Evolutionary conservation across 2,797 vertebrate species (phyloP).

Genomic region (Peromyscus melanophrys): DNA sequence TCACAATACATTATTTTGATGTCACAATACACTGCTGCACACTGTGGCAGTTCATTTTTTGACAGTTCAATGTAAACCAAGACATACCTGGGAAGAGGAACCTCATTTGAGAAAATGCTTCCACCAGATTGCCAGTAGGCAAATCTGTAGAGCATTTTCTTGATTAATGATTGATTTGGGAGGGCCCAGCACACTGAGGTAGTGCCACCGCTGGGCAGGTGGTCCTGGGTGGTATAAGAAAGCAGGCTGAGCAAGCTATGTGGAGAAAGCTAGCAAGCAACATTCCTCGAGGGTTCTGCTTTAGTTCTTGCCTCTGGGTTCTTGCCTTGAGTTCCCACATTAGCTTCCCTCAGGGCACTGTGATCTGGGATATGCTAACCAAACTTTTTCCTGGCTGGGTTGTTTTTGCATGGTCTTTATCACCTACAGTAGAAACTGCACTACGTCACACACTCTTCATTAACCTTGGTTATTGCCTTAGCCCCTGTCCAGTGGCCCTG

Average conservation of each 20-base stretch:
- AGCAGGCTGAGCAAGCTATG: neutral
- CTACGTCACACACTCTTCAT: neutral
- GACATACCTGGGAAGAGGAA: neutral
- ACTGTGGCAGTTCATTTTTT: neutral
- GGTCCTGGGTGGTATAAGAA: neutral
- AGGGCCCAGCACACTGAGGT: neutral
- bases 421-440: neutral
- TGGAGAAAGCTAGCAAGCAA: neutral
- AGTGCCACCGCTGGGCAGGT: neutral
- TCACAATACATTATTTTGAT: too few species aligned
- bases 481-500: neutral
- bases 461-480: neutral
- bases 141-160: neutral
- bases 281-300: neutral
- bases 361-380: neutral
- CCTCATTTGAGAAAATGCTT: neutral
- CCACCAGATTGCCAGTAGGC: neutral
- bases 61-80: neutral
- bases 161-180: neutral
- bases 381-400: neutral
- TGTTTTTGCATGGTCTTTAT: neutral
- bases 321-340: neutral
- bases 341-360: neutral
- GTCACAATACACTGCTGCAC: neutral
- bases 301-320: neutral